Conservation (phyloP, 2,113 vertebrate species). For the Tupaia chinensis region DNA sequence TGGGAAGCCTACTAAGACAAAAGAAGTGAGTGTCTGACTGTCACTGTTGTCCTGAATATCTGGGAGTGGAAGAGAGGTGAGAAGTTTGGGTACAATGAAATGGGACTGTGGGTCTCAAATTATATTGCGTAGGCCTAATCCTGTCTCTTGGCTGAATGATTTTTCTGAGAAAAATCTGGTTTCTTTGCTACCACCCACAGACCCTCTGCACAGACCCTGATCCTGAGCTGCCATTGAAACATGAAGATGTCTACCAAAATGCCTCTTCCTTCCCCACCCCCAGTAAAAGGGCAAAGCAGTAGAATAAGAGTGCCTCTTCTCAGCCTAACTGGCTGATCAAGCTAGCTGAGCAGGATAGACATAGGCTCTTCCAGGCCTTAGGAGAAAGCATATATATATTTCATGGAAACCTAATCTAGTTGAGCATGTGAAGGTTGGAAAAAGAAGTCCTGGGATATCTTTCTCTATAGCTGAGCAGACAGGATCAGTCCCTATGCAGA, state of each 20-base stretch:
- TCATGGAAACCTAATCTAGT: conserved; percentile 43
- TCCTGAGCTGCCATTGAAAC: background rate
- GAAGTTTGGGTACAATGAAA: background rate
- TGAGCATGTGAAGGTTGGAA: background rate
- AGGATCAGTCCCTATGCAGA: background rate
- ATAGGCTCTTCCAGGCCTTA: background rate
- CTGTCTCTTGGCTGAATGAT: background rate
- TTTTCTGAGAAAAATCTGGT: background rate
- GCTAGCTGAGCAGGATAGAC: background rate
- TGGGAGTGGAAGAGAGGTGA: background rate
- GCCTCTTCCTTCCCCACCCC: background rate
- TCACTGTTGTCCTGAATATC: background rate
- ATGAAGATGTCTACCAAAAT: background rate
- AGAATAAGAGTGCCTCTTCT: background rate
- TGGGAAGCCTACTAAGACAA: background rate
- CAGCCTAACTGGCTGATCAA: background rate
- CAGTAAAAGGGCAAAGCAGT: background rate
- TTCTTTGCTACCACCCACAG: background rate
- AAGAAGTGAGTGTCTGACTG: background rate
- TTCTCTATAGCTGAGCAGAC: background rate
- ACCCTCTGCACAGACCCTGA: background rate
- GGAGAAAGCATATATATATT: conserved; percentile 53
- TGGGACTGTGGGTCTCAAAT: background rate
- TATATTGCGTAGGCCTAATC: background rate
- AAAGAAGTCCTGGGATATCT: background rate